A percentile compares a stretch with the other conserved stretches of the same genome.
These are phyloP conservation scores for Lasioglossum villosulum DNA, from an alignment of 2,888 invertebrate genomes.

Conservation along the genomic window DNA sequence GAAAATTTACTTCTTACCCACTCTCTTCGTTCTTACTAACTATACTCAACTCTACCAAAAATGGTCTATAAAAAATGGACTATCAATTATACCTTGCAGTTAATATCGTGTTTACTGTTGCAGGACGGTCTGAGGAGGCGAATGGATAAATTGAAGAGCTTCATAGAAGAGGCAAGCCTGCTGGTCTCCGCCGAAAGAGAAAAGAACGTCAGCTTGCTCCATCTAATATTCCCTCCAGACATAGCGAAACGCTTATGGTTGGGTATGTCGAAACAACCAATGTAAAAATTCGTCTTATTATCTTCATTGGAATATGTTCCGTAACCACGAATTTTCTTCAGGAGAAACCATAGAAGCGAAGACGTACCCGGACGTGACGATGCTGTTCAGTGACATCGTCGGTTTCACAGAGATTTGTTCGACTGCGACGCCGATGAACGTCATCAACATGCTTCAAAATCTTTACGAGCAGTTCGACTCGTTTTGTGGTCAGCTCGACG, in stretches of 20 bases:
- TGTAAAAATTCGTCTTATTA: not conserved
- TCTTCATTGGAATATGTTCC: not conserved
- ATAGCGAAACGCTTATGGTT: conserved; percentile 97
- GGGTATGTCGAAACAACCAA: conserved; percentile 86
- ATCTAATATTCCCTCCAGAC: conserved; percentile 97
- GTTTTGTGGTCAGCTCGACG: conserved; percentile 96
- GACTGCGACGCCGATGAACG: conserved; percentile 97
- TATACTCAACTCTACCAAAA: no score
- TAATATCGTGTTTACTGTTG: conserved; percentile 48
- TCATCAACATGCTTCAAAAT: conserved; percentile 96
- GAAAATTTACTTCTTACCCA: no score
- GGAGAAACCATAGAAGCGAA: conserved; percentile 96
- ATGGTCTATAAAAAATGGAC: no score
- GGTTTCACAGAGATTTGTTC: conserved; percentile 98
- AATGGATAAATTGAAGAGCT: conserved; percentile 97
- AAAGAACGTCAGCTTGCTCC: conserved; percentile 96
- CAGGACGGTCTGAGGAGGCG: conserved; percentile 94
- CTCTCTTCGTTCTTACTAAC: no score
- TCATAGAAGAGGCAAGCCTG: conserved; percentile 96
- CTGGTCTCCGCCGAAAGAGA: conserved; percentile 97
- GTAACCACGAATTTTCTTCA: conserved; percentile 75
- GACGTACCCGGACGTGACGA: conserved; percentile 96
- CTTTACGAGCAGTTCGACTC: conserved; percentile 97
- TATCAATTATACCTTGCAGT: no score
- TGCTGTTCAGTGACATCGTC: conserved; percentile 98